Conservation (phyloP, 2,888 invertebrate species). For the Agrotis segetum region DNA sequence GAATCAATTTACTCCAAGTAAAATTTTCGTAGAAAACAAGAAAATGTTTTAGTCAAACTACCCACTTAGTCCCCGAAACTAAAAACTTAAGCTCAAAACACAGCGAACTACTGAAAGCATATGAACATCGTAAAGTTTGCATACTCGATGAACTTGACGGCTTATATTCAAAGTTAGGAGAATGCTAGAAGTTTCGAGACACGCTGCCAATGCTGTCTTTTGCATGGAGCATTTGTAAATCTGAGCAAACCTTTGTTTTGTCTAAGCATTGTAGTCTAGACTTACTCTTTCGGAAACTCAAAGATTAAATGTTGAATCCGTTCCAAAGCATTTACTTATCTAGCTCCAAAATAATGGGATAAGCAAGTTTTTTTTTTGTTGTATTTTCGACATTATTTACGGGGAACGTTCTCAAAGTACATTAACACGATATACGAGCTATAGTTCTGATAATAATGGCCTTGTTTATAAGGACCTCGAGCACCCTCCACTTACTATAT, state of each 20-base stretch:
- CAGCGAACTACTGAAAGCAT: conserved; percentile 45
- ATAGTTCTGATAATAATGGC: conserved; percentile 86
- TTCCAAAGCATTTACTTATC: conserved; percentile 32
- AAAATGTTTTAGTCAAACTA: conserved; percentile 32
- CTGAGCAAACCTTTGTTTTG: conserved; percentile 20
- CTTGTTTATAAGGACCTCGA: conserved; percentile 83
- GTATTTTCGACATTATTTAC: conserved; percentile 69
- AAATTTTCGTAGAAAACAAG: conserved; percentile 4
- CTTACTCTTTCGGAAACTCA: conserved; percentile 24
- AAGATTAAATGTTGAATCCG: conserved; percentile 31
- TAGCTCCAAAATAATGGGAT: conserved; percentile 3
- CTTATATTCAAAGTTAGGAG: conserved; percentile 50
- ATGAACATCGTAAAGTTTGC: conserved; percentile 53
- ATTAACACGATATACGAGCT: conserved; percentile 84
- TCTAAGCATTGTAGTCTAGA: conserved; percentile 20
- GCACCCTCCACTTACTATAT: conserved; percentile 75
- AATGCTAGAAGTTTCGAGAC: conserved; percentile 41
- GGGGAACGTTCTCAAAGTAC: conserved; percentile 75
- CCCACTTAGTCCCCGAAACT: conserved; percentile 20
- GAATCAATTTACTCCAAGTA: conserved; percentile 21
- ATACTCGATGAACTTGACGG: conserved; percentile 48
- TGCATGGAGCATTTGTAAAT: conserved; percentile 32
- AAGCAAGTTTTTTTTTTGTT: conserved; percentile 24
- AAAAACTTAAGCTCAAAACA: conserved; percentile 40
- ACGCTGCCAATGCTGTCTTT: conserved; percentile 33